Percentiles rank a stretch among this genome's conserved stretches.
These are phyloP conservation scores for Halcyon senegalensis DNA, from an alignment of 2,113 vertebrate genomes.

Conservation along the genomic window DNA sequence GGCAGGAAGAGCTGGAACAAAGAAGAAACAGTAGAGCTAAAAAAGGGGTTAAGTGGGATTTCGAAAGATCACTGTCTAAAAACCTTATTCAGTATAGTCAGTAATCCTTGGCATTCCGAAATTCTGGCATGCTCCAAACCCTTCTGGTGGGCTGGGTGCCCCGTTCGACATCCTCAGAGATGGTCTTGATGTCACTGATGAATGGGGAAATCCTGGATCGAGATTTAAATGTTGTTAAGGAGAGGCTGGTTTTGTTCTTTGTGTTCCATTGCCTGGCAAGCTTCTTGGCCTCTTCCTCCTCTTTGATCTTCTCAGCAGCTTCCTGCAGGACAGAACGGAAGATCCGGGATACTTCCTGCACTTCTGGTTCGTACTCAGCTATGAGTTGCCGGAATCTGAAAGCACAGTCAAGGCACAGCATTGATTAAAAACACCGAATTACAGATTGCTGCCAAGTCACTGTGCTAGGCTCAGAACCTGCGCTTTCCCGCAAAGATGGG, in stretches of 20 bases:
- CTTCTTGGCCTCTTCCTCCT: constrained; percentile 87
- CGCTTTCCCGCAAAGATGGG: background rate
- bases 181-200: constrained; percentile 89
- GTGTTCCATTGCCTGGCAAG: constrained; percentile 90
- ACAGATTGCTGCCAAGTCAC: background rate
- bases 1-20: background rate
- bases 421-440: constrained; percentile 34
- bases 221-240: constrained; percentile 85
- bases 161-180: constrained; percentile 93
- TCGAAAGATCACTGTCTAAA: constrained; percentile 35
- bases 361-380: constrained; percentile 88
- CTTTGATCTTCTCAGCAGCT: constrained; percentile 83
- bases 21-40: constrained; percentile 19
- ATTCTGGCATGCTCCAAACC: constrained; percentile 94
- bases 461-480: background rate
- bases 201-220: constrained; percentile 91
- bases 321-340: constrained; percentile 91
- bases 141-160: constrained; percentile 75
- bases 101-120: constrained; percentile 80
- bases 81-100: constrained; percentile 50
- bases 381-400: constrained; percentile 90
- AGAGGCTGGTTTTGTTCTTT: constrained; percentile 84
- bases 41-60: constrained; percentile 31
- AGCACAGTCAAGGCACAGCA: background rate
- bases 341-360: constrained; percentile 85